These are phyloP conservation scores for Scaptomyza montana DNA, from an alignment of 1,140 invertebrate genomes.

Conservation along the genomic window DNA sequence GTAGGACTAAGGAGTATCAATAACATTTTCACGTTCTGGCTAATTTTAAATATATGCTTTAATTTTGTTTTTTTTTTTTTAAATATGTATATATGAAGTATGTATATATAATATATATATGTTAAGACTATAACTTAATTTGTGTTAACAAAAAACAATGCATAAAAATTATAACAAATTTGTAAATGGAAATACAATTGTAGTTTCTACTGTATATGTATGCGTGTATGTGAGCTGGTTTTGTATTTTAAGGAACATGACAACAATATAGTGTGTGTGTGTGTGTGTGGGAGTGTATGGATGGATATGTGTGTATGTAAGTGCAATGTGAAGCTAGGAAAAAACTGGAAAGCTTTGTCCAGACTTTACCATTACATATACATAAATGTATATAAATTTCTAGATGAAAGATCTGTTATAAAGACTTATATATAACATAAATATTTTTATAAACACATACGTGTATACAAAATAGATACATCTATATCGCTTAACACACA, in stretches of 20 bases:
- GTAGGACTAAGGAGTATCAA: constrained; percentile 31
- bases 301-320: constrained; percentile 5
- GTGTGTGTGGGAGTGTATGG: neutral
- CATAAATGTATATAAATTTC: neutral
- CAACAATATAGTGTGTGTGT: constrained; percentile 34
- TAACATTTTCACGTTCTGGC: constrained; percentile 47
- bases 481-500: constrained; percentile 8
- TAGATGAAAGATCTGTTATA: constrained; percentile 1
- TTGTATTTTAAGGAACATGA: constrained; percentile 40
- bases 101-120: constrained; percentile 38
- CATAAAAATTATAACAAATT: constrained; percentile 74
- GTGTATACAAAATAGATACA: constrained; percentile 34
- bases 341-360: constrained; percentile 26
- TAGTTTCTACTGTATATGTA: constrained; percentile 45
- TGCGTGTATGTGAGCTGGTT: constrained; percentile 9
- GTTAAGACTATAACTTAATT: constrained; percentile 63
- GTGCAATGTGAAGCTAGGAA: constrained; percentile 19
- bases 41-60: constrained; percentile 40
- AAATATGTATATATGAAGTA: constrained; percentile 30
- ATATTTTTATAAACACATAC: constrained; percentile 5
- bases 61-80: constrained; percentile 9
- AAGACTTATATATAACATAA: constrained; percentile 14
- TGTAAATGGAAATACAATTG: constrained; percentile 66
- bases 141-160: constrained; percentile 74
- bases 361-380: constrained; percentile 1